Conservation (phyloP, 2,888 invertebrate species). For the Pammene fasciana region DNA sequence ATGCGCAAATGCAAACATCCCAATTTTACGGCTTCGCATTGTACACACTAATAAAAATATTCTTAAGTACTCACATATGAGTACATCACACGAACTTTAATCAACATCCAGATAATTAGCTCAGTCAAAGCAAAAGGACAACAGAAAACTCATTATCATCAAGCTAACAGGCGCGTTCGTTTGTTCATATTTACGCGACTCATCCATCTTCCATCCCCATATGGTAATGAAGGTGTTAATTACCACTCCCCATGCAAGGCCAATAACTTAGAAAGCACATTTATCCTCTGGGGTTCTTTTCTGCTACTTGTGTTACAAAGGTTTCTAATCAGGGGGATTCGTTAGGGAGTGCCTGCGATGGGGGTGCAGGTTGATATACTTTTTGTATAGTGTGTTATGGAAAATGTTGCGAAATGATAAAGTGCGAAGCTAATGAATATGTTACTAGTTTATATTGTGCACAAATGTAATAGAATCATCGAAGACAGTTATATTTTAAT, state of each 20-base stretch:
- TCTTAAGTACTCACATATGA: neutral
- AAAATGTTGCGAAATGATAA: neutral
- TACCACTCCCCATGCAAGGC: slow-evolving; percentile 44
- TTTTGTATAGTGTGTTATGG: neutral
- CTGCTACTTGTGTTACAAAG: slow-evolving; percentile 28
- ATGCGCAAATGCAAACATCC: no score
- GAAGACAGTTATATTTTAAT: no score
- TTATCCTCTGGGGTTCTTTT: slow-evolving; percentile 44
- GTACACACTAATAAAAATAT: no score
- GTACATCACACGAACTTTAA: slow-evolving; percentile 16
- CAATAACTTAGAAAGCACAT: slow-evolving; percentile 56
- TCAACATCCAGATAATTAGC: slow-evolving; percentile 27
- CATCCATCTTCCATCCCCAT: slow-evolving; percentile 40
- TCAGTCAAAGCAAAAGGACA: slow-evolving; percentile 37
- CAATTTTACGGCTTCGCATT: no score
- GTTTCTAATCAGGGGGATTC: slow-evolving; percentile 33
- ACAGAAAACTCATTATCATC: slow-evolving; percentile 10
- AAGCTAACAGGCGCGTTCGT: slow-evolving; percentile 23
- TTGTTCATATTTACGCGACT: slow-evolving; percentile 12
- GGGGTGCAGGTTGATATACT: neutral
- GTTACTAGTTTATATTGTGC: no score
- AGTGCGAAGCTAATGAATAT: neutral
- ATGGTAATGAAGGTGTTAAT: slow-evolving; percentile 43
- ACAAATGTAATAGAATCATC: neutral
- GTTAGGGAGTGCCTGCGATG: slow-evolving; percentile 1